Conservation (phyloP, 2,113 vertebrate species). For the Rhadina sibilatrix region DNA sequence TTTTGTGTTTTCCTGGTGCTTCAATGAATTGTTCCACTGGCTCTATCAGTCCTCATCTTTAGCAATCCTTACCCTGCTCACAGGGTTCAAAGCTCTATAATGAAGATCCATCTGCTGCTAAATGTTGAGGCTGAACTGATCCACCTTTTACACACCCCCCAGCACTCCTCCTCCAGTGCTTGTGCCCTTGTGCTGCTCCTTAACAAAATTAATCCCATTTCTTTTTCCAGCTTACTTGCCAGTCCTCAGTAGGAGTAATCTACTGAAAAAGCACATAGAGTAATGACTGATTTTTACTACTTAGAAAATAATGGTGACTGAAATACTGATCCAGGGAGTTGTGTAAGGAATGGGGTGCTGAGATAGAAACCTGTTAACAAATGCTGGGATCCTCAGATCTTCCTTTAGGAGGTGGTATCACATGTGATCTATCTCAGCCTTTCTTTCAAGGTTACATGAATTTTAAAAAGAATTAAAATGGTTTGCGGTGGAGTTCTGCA, state of each 20-base stretch:
- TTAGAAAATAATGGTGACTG: background rate
- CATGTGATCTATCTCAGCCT: rapidly evolving
- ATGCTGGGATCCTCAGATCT: background rate
- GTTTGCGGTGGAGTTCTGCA: background rate
- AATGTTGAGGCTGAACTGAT: background rate
- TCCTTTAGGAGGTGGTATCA: background rate
- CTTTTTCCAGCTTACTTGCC: background rate
- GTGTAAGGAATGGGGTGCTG: background rate
- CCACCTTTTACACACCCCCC: background rate
- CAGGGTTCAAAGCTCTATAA: background rate
- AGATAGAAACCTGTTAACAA: background rate
- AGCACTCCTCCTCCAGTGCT: background rate
- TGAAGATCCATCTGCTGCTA: background rate
- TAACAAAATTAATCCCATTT: background rate
- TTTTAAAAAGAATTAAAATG: background rate
- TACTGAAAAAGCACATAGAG: background rate
- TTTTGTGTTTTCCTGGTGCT: background rate
- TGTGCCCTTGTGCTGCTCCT: background rate
- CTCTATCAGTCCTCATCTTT: background rate
- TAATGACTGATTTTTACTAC: background rate
- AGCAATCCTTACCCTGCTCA: background rate
- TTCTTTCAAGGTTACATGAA: background rate
- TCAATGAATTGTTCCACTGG: background rate
- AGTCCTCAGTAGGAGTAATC: background rate
- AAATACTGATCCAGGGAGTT: background rate